Conservation (phyloP, 1,140 invertebrate genomes). For the Ips nitidus region DNA sequence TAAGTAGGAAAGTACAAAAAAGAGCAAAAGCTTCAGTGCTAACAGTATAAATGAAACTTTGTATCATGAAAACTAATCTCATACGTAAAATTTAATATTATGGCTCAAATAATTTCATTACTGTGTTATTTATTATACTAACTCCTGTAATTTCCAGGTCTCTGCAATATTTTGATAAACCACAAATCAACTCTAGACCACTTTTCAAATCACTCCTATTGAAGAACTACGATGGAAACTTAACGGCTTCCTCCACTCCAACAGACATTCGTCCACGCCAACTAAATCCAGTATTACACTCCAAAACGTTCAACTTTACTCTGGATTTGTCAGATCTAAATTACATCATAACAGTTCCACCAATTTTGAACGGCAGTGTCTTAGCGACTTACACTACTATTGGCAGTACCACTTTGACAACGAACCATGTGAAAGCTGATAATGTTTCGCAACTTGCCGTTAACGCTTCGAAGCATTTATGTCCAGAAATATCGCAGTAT, state of each 20-base stretch:
- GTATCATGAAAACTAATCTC: no score
- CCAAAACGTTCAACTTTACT: constrained; percentile 11
- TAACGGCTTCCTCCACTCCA: constrained; percentile 1
- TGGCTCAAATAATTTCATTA: no score
- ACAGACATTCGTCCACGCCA: neutral
- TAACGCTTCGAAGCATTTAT: constrained; percentile 20
- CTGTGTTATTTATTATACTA: neutral
- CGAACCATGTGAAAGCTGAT: neutral
- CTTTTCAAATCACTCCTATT: constrained; percentile 36
- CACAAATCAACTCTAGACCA: constrained; percentile 31
- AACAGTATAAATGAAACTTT: no score
- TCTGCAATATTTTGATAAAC: constrained; percentile 22
- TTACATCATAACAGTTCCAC: constrained; percentile 36
- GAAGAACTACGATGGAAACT: constrained; percentile 27
- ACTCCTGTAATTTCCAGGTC: constrained; percentile 21
- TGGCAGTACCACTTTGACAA: neutral
- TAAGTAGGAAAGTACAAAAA: no score
- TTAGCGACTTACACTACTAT: constrained; percentile 12
- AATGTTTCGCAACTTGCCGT: neutral
- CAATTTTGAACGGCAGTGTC: constrained; percentile 28
- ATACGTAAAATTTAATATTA: no score
- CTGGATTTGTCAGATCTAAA: constrained; percentile 27
- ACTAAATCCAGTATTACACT: neutral
- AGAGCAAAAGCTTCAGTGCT: no score
- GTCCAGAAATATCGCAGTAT: constrained; percentile 36